Conservation (phyloP, 2,797 vertebrate genomes). For the Typhlichthys subterraneus region DNA sequence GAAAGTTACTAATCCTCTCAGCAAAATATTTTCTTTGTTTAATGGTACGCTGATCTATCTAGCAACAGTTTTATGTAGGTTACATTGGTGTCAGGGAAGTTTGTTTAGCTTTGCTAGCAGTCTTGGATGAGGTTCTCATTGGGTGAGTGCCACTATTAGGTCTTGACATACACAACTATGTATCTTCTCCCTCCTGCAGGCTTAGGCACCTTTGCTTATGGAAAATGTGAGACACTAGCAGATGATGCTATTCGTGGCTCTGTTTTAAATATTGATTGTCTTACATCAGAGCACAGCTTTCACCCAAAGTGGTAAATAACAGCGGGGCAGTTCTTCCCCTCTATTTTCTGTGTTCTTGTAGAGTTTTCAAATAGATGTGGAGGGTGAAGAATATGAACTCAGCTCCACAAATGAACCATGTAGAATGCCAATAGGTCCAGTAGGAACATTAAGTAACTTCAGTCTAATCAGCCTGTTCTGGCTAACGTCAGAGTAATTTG, state of each 20-base stretch:
- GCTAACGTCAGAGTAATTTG: slow-evolving; percentile 11
- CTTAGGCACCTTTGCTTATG: slow-evolving; percentile 61
- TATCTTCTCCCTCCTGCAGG: slow-evolving; percentile 48
- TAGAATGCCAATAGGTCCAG: slow-evolving; percentile 4
- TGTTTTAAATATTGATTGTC: slow-evolving; percentile 46
- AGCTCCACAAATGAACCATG: background rate
- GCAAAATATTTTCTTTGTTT: slow-evolving; percentile 46
- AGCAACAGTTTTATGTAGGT: slow-evolving; percentile 13
- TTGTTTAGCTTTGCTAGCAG: slow-evolving; percentile 50
- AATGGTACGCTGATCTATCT: slow-evolving; percentile 47
- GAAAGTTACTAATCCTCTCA: slow-evolving; percentile 34
- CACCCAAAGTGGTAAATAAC: slow-evolving; percentile 28
- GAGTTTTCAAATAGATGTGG: slow-evolving; percentile 8
- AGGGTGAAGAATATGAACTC: slow-evolving; percentile 7
- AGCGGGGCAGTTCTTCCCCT: slow-evolving; percentile 7
- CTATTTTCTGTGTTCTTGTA: background rate
- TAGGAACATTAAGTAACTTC: slow-evolving; percentile 3
- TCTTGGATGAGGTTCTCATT: slow-evolving; percentile 51
- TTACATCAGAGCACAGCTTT: slow-evolving; percentile 44
- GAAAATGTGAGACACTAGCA: slow-evolving; percentile 66
- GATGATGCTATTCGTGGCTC: slow-evolving; percentile 51
- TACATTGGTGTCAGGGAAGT: slow-evolving; percentile 25
- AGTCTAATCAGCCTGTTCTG: slow-evolving; percentile 5
- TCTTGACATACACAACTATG: slow-evolving; percentile 42
- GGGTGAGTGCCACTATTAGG: slow-evolving; percentile 60